A percentile compares a stretch with the other conserved stretches of the same genome.
phyloP scores from a whole-genome alignment of 1,140 invertebrate species.

The Hirudo medicinalis region DNA sequence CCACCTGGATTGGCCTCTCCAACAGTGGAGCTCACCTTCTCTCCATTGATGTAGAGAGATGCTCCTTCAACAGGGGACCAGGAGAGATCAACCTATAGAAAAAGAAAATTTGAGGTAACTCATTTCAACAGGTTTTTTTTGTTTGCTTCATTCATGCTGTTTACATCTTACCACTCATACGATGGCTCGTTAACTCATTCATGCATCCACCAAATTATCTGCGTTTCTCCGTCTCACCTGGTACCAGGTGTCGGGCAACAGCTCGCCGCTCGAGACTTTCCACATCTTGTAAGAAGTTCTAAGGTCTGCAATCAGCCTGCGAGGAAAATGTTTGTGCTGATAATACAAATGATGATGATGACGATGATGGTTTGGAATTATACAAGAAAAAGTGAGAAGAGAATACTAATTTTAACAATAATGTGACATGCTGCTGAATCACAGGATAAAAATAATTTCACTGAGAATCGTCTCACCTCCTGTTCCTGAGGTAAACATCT shows the following conservation, averaged over 20 bases:
- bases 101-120: background rate
- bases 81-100: conserved; percentile 24
- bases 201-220: background rate
- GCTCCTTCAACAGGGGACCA: conserved; percentile 34
- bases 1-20: conserved; percentile 19
- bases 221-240: conserved; percentile 1
- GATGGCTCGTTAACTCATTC: background rate
- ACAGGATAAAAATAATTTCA: no score
- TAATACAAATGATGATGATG: no score
- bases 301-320: conserved; percentile 28
- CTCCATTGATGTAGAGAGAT: conserved; percentile 32
- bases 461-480: conserved; percentile 14
- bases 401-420: no score
- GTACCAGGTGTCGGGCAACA: conserved; percentile 31
- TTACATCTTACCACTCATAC: no score
- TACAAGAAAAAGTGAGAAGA: no score
- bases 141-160: no score
- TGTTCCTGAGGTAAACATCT: conserved; percentile 33
- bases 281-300: conserved; percentile 31
- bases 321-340: no score
- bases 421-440: no score
- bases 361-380: no score
- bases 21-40: conserved; percentile 27
- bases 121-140: no score
- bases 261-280: conserved; percentile 28